Base-by-base conservation (phyloP, 2,797 vertebrate species). In the Eidolon dupreanum region DNA sequence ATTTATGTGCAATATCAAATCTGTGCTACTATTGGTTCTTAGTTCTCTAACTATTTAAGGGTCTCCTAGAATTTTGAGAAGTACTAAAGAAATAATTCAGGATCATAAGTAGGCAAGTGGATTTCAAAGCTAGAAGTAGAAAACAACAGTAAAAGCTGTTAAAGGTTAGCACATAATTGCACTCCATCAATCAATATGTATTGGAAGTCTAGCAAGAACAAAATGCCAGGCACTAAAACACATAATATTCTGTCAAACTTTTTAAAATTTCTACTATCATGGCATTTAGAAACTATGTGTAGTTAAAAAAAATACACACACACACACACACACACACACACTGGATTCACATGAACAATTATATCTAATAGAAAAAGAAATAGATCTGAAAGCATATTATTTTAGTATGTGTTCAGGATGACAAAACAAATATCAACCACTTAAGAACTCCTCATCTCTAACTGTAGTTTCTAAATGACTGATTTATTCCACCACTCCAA, bases 381-480 rank as follows among this genome's bases (percentile, higher is more conserved):
- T 17, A 86, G 57, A 82, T 53, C 20, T 92, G 91, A 95, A 94
- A 93, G 16, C n/a, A 85, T 0, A 61, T 87, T 88, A 94, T 59
- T 88, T 95, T 87, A 74, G 15, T 70, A 89, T 93, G n/a, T 88
- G 61, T 55, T 88, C 43, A 94, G 85, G 55, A 82, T 89, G 71
- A 65, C 84, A 93, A 95, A 95, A 90, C 51, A 74, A 96, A 6
- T 73, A 61, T 84, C 36, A 93, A 87, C 46, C 41, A 87, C 66
- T 71, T 53, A 87, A 65, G n/a, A 51, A 6, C 17, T 89, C 26
- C 71, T 71, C 43, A 55, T 11, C 24, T 46, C 65, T 77, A 86
- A 57, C 59, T 79, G 28, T 59, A 93, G 85, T 92, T 97, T 95
- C 91, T 90, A 88, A 90, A 81, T 57, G 57, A 97, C 16, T 63